Evolutionary conservation across 2,888 invertebrate genomes (phyloP).

Genomic region (Clunio marinus): DNA sequence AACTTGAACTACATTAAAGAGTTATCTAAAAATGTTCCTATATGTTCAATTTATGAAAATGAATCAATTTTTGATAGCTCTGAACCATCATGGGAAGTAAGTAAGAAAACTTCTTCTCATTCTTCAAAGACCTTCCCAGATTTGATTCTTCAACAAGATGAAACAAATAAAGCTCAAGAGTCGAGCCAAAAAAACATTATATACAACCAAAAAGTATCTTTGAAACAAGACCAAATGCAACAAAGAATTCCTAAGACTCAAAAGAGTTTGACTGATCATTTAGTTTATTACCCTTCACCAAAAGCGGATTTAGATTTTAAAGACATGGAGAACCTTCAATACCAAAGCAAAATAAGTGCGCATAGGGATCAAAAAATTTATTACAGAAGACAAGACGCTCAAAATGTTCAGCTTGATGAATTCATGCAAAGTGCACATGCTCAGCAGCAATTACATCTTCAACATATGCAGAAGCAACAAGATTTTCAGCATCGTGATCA

Average conservation of each 20-base stretch:
- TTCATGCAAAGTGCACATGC: constrained; percentile 32
- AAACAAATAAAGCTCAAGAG: background rate
- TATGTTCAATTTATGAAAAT: constrained; percentile 51
- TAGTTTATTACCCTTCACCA: constrained; percentile 71
- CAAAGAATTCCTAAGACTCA: constrained; percentile 39
- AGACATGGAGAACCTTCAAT: constrained; percentile 47
- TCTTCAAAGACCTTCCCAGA: constrained; percentile 19
- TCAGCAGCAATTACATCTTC: constrained; percentile 34
- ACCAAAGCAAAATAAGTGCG: constrained; percentile 47
- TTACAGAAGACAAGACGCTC: constrained; percentile 40
- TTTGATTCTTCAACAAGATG: constrained; percentile 26
- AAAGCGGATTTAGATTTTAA: constrained; percentile 52
- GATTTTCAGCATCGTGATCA: constrained; percentile 43
- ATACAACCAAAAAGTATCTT: constrained; percentile 6
- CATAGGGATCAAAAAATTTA: constrained; percentile 46
- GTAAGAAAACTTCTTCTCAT: constrained; percentile 40
- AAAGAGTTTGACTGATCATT: constrained; percentile 64
- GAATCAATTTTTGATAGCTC: constrained; percentile 49
- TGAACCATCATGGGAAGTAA: constrained; percentile 41
- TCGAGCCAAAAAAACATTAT: background rate
- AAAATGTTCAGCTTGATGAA: constrained; percentile 33
- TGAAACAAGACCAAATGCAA: constrained; percentile 34
- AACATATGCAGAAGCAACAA: constrained; percentile 42
- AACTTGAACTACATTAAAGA: constrained; percentile 51
- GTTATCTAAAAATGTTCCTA: constrained; percentile 50